Evolutionary conservation across 2,797 vertebrate species (phyloP).

Genomic region (Vireo griseus): DNA sequence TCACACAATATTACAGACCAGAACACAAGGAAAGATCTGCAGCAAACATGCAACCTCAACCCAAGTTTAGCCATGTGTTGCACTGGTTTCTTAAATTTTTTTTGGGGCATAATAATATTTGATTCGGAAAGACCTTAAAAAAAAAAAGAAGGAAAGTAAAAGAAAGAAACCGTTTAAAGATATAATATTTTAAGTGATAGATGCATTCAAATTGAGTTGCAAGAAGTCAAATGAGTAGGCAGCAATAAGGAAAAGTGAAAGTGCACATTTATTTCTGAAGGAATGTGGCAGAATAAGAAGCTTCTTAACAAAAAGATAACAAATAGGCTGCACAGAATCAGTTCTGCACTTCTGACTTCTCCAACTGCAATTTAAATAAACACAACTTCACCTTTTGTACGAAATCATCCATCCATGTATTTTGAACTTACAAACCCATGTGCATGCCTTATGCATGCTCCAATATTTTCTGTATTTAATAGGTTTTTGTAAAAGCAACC

Average conservation of each 20-base stretch:
- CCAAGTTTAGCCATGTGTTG: neutral
- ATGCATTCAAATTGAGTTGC: neutral
- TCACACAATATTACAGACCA: neutral
- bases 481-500: neutral
- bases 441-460: neutral
- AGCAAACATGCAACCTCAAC: neutral
- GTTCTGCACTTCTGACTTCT: neutral
- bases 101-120: fast-evolving
- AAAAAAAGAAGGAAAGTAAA: neutral
- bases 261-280: neutral
- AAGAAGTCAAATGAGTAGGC: neutral
- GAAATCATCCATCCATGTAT: neutral
- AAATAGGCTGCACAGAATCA: neutral
- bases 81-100: neutral
- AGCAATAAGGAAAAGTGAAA: neutral
- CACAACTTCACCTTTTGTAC: neutral
- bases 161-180: neutral
- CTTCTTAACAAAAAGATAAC: neutral
- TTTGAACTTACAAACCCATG: neutral
- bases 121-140: neutral
- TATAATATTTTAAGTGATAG: neutral
- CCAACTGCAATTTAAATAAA: neutral
- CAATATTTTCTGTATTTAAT: neutral
- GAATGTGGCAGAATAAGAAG: neutral
- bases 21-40: neutral